A percentile compares a stretch with the other conserved stretches of the same genome.
These are phyloP conservation scores for Luffia ferchaultella DNA, from an alignment of 2,888 invertebrate species.

Conservation along the genomic window DNA sequence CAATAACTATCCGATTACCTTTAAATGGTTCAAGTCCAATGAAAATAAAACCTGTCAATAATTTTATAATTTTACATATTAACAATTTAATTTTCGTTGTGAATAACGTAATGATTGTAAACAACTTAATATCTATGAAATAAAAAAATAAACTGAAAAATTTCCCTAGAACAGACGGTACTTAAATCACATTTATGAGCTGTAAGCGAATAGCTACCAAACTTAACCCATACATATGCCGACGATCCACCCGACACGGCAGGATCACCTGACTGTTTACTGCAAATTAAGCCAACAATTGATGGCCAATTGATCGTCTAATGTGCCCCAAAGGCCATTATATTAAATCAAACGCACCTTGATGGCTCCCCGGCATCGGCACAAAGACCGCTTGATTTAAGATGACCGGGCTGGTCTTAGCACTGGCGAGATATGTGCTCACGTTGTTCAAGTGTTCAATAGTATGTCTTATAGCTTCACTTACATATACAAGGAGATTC, in stretches of 20 bases:
- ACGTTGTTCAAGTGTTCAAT: no score
- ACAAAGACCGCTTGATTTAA: constrained; percentile 55
- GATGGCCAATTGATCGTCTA: constrained; percentile 59
- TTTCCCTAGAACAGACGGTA: neutral
- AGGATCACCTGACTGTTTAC: constrained; percentile 40
- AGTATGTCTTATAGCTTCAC: no score
- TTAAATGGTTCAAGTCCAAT: no score
- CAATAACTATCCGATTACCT: no score
- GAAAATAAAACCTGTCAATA: no score
- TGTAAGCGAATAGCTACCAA: neutral
- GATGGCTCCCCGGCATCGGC: constrained; percentile 36
- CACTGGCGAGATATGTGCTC: no score
- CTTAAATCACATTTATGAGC: constrained; percentile 9
- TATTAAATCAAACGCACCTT: constrained; percentile 53
- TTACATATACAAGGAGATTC: no score
- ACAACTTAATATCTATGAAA: no score
- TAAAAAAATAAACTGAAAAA: no score
- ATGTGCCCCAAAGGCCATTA: constrained; percentile 50
- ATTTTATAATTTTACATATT: no score
- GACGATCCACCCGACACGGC: constrained; percentile 3
- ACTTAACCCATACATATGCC: constrained; percentile 1
- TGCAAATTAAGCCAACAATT: constrained; percentile 56
- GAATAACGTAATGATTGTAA: no score
- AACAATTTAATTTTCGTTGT: no score
- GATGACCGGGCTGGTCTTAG: neutral